Conservation (phyloP, 2,888 invertebrate species). For the Amiota communis region DNA sequence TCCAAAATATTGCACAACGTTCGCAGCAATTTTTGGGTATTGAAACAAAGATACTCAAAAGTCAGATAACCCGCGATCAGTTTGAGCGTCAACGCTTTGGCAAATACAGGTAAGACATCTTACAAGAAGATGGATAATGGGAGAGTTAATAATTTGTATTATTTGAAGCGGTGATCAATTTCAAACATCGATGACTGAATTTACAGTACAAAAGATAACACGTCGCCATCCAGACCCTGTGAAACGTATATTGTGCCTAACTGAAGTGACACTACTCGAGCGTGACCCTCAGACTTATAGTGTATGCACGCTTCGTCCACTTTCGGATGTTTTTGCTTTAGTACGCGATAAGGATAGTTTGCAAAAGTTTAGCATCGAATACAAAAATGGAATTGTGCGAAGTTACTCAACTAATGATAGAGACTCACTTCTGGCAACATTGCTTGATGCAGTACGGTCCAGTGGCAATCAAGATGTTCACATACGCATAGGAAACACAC, state of each 20-base stretch:
- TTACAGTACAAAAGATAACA: slow-evolving; percentile 94
- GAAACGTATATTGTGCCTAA: slow-evolving; percentile 91
- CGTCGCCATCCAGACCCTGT: slow-evolving; percentile 88
- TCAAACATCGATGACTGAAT: slow-evolving; percentile 96
- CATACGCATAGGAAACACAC: slow-evolving; percentile 88
- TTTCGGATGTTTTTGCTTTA: slow-evolving; percentile 91
- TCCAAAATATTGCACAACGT: slow-evolving; percentile 88
- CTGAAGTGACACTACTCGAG: slow-evolving; percentile 96
- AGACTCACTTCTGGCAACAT: slow-evolving; percentile 94
- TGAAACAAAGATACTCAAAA: slow-evolving; percentile 86
- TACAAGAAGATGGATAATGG: not conserved
- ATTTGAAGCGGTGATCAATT: slow-evolving; percentile 90
- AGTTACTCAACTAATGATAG: slow-evolving; percentile 95
- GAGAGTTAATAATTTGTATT: not conserved
- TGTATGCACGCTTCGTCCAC: slow-evolving; percentile 88
- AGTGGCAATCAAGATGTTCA: slow-evolving; percentile 98
- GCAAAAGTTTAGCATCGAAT: slow-evolving; percentile 95
- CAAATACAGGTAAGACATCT: slow-evolving; percentile 84
- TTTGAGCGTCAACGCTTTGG: slow-evolving; percentile 92
- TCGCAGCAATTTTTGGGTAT: slow-evolving; percentile 87
- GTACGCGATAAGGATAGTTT: slow-evolving; percentile 92
- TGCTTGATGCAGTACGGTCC: slow-evolving; percentile 96
- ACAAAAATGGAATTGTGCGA: slow-evolving; percentile 90
- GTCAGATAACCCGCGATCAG: slow-evolving; percentile 88
- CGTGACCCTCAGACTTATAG: slow-evolving; percentile 97